Percentiles rank a stretch among this genome's conserved stretches.
These are phyloP conservation scores for Upupa epops DNA, from an alignment of 2,113 vertebrate species.

Conservation along the genomic window DNA sequence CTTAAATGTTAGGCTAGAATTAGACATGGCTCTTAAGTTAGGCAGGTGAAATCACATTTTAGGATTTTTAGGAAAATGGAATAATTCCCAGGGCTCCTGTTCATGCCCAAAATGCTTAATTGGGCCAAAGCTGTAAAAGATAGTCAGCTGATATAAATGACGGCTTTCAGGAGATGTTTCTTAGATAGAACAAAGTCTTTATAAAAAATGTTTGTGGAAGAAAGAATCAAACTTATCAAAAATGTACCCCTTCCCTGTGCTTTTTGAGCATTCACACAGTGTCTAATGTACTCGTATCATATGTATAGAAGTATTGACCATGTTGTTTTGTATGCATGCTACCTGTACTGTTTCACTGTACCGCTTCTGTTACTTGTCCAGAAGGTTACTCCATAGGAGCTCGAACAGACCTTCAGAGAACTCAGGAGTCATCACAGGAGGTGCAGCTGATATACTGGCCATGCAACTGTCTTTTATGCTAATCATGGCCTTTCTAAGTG, in stretches of 20 bases:
- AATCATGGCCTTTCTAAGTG: not conserved
- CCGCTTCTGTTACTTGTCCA: not conserved
- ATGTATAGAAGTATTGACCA: not conserved
- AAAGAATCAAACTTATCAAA: not conserved
- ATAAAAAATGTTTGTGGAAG: not conserved
- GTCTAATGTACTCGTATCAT: not conserved
- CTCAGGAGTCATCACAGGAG: not conserved
- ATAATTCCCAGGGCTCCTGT: not conserved
- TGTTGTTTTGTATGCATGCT: not conserved
- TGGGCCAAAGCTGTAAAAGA: not conserved
- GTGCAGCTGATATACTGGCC: not conserved
- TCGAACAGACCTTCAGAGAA: rapidly evolving
- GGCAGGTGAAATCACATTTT: not conserved
- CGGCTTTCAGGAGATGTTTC: not conserved
- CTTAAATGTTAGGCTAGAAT: not conserved
- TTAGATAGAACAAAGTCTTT: not conserved
- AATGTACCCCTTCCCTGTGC: not conserved
- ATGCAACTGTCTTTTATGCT: not conserved
- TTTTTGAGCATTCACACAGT: not conserved
- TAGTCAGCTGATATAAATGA: not conserved
- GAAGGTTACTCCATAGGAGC: not conserved
- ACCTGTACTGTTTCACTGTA: not conserved
- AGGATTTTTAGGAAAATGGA: not conserved
- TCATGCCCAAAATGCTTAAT: not conserved
- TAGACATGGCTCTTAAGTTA: not conserved